Evolutionary conservation across 2,113 vertebrate species (phyloP).

Genomic region (Chiloscyllium plagiosum): DNA sequence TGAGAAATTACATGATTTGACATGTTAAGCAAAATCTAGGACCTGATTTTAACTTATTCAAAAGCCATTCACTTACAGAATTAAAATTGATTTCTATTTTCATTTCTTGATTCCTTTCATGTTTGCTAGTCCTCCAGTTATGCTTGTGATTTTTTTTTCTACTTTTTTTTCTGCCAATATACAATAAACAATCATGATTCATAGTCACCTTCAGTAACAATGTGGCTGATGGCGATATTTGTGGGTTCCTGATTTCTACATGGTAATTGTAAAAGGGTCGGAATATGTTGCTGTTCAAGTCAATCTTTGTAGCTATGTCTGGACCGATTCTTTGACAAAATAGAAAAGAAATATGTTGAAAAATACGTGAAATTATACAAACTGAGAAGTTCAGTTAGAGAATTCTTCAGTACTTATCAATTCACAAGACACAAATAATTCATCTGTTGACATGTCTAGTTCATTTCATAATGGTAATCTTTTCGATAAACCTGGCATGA

Average conservation of each 20-base stretch:
- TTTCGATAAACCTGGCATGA: neutral
- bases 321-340: conserved; percentile 43
- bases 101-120: neutral
- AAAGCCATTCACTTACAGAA: neutral
- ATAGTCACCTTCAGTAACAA: conserved; percentile 45
- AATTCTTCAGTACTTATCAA: neutral
- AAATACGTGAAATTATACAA: neutral
- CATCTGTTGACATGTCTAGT: neutral
- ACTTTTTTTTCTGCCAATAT: neutral
- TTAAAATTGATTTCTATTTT: neutral
- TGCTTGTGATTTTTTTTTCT: no score
- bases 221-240: conserved; percentile 41
- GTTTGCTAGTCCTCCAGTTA: neutral
- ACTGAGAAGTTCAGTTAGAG: neutral
- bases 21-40: neutral
- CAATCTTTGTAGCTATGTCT: conserved; percentile 43
- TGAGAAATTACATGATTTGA: neutral
- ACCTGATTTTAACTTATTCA: neutral
- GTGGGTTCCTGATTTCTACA: conserved; percentile 39
- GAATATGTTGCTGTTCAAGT: conserved; percentile 46
- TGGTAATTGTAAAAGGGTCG: conserved; percentile 42
- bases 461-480: neutral
- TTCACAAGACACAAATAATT: neutral
- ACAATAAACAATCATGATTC: neutral
- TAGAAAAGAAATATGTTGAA: neutral